Conservation (phyloP, 2,797 vertebrate species). For the Phalloptychus januarius region DNA sequence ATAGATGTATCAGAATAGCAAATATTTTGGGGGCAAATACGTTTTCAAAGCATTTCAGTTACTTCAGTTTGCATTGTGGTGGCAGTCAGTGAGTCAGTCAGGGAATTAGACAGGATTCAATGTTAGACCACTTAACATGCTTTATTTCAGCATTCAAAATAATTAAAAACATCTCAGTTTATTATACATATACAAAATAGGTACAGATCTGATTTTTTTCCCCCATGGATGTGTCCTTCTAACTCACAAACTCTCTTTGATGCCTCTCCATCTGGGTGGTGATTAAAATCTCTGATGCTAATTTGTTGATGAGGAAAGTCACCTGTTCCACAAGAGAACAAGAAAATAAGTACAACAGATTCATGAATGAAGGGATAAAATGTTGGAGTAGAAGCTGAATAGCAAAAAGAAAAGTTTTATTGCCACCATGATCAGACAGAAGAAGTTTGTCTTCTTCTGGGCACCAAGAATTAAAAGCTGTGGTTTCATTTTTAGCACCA, state of each 20-base stretch:
- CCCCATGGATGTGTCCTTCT: slow-evolving; percentile 78
- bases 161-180: slow-evolving; percentile 99
- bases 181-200: slow-evolving; percentile 99
- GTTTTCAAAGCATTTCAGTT: slow-evolving; percentile 12
- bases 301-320: slow-evolving; percentile 48
- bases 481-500: slow-evolving; percentile 79
- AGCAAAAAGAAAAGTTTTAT: slow-evolving; percentile 25
- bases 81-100: slow-evolving; percentile 59
- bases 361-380: background rate
- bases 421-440: slow-evolving; percentile 40
- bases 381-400: slow-evolving; percentile 5
- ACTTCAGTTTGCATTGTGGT: slow-evolving; percentile 8
- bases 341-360: slow-evolving; percentile 61
- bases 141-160: slow-evolving; percentile 99
- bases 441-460: slow-evolving; percentile 57
- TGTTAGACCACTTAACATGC: slow-evolving; percentile 98
- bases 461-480: slow-evolving; percentile 66
- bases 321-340: slow-evolving; percentile 54
- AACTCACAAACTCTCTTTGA: slow-evolving; percentile 66
- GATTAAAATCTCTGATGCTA: slow-evolving; percentile 49
- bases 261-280: slow-evolving; percentile 60
- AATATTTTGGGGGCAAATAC: background rate
- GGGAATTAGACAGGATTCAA: slow-evolving; percentile 73
- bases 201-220: slow-evolving; percentile 89
- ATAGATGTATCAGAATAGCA: background rate